Percentiles rank a stretch among this genome's conserved stretches.
Conservation (phyloP, 2,113 vertebrate species). For the Raja brachyura region DNA sequence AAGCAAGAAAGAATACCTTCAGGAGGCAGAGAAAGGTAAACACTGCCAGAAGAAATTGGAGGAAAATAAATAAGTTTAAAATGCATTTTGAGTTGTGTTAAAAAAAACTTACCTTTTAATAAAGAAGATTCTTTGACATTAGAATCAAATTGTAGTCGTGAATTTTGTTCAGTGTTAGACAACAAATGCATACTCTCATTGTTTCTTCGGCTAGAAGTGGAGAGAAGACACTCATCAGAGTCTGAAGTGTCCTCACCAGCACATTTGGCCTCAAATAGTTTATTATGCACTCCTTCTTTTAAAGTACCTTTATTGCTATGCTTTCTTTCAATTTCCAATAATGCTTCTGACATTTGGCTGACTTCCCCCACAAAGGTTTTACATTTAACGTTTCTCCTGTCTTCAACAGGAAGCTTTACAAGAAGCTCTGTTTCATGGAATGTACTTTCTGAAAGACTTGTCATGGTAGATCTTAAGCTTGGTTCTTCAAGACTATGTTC, state of each 20-base stretch:
- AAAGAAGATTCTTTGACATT: background rate
- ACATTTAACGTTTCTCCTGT: background rate
- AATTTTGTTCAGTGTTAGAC: background rate
- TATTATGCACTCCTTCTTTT: background rate
- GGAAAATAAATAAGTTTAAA: background rate
- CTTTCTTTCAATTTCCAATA: background rate
- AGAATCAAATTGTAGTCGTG: background rate
- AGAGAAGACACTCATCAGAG: background rate
- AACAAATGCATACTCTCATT: background rate
- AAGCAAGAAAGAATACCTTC: background rate
- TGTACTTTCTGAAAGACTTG: background rate
- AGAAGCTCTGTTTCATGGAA: background rate
- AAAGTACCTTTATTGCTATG: background rate
- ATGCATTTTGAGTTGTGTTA: background rate
- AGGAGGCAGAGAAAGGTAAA: background rate
- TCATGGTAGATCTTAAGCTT: background rate
- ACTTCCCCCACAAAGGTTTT: background rate
- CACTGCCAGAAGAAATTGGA: background rate
- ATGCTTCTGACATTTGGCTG: background rate
- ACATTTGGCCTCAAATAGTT: background rate
- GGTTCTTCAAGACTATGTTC: background rate
- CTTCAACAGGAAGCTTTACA: background rate
- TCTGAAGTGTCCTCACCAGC: background rate
- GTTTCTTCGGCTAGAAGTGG: background rate
- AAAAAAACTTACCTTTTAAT: slow-evolving; percentile 15